Conservation (phyloP, 2,888 invertebrate genomes). For the Thalpophila matura region DNA sequence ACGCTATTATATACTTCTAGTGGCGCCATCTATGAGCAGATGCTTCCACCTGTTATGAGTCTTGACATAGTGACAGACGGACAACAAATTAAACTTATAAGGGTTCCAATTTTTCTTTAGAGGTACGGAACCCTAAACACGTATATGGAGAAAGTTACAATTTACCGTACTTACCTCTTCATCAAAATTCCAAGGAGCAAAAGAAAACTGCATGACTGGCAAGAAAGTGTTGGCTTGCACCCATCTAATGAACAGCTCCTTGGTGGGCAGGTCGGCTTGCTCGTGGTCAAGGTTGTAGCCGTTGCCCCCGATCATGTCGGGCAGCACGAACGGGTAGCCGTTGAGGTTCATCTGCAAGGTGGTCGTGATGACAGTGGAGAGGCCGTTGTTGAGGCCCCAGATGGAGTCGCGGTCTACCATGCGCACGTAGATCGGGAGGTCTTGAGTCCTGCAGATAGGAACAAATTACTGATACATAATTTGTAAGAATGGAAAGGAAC, state of each 20-base stretch:
- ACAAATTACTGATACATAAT: too few species aligned
- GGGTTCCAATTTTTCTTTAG: too few species aligned
- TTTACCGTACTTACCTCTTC: slow-evolving; percentile 85
- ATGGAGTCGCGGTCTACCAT: slow-evolving; percentile 95
- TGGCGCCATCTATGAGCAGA: too few species aligned
- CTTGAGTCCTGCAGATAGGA: slow-evolving; percentile 90
- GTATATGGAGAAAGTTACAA: too few species aligned
- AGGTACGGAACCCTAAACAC: too few species aligned
- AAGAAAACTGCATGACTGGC: slow-evolving; percentile 95
- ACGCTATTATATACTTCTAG: too few species aligned
- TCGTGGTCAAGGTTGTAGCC: slow-evolving; percentile 88
- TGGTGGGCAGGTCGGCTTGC: slow-evolving; percentile 87
- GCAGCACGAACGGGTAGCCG: slow-evolving; percentile 94
- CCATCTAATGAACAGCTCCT: slow-evolving; percentile 94
- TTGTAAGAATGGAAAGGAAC: too few species aligned
- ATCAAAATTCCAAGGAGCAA: slow-evolving; percentile 95
- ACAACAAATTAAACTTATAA: too few species aligned
- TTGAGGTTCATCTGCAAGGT: slow-evolving; percentile 92
- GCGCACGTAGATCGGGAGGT: slow-evolving; percentile 93
- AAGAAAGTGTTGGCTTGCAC: slow-evolving; percentile 94
- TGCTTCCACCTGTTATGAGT: too few species aligned
- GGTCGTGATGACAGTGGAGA: slow-evolving; percentile 93
- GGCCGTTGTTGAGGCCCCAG: slow-evolving; percentile 93
- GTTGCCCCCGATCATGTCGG: slow-evolving; percentile 95
- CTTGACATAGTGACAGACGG: too few species aligned